Evolutionary conservation across 2,888 invertebrate species (phyloP).

Genomic region (Baronia brevicornis): DNA sequence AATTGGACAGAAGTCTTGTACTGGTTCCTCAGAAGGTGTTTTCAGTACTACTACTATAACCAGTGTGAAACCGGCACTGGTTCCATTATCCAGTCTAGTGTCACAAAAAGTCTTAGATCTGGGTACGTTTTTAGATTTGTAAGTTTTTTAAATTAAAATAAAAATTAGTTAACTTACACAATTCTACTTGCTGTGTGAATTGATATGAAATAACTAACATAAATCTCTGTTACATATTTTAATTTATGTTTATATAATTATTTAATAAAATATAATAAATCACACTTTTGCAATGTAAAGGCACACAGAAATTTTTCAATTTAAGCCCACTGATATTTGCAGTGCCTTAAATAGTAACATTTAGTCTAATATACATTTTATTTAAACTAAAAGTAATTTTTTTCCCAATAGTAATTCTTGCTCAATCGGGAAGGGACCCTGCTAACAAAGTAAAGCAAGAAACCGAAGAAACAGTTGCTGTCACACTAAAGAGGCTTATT

Average conservation of each 20-base stretch:
- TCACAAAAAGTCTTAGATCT: constrained; percentile 57
- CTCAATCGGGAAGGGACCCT: constrained; percentile 72
- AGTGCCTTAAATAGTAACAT: no score
- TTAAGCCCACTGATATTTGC: no score
- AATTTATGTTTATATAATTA: no score
- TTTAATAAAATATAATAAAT: no score
- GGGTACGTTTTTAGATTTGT: constrained; percentile 55
- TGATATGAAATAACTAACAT: no score
- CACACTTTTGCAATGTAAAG: no score
- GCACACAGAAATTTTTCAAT: no score
- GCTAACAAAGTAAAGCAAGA: constrained; percentile 35
- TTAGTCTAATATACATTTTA: no score
- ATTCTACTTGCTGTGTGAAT: no score
- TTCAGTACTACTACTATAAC: constrained; percentile 39
- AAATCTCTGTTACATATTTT: no score
- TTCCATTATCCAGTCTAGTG: constrained; percentile 56
- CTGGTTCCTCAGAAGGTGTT: constrained; percentile 39
- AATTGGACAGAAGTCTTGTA: constrained; percentile 52
- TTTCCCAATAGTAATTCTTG: constrained; percentile 56
- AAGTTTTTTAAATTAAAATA: no score
- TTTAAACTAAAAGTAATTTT: not conserved
- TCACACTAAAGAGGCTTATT: constrained; percentile 58
- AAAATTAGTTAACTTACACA: no score
- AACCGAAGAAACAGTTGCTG: constrained; percentile 42
- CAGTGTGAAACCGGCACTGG: constrained; percentile 40